Evolutionary conservation across 92 coral and sea anemone genomes (phyloP).

Genomic region (Nematostella vectensis): DNA sequence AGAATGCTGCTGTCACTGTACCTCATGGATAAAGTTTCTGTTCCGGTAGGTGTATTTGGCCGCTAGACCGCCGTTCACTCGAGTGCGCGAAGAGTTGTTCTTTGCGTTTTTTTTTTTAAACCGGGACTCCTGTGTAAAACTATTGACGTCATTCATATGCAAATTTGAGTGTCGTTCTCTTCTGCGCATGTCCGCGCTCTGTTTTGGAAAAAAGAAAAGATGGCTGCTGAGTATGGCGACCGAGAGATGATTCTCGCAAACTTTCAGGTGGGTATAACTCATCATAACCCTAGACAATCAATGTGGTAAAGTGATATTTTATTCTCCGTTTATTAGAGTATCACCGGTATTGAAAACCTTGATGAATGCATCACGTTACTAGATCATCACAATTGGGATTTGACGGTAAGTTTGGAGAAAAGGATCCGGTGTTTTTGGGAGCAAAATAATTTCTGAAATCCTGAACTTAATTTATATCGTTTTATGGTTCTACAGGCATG

Average conservation of each 20-base stretch:
- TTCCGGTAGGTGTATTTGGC: too few species aligned
- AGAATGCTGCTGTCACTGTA: too few species aligned
- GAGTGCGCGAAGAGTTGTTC: too few species aligned
- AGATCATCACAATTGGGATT: constrained; percentile 94
- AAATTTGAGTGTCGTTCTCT: constrained; percentile 1
- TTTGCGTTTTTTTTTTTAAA: too few species aligned
- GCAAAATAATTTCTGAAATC: not conserved
- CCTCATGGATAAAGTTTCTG: too few species aligned
- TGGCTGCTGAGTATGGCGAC: constrained; percentile 94
- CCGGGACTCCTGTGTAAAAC: constrained; percentile 14
- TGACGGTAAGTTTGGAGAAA: constrained; percentile 78
- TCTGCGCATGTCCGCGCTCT: constrained; percentile 48
- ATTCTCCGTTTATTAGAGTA: constrained; percentile 48
- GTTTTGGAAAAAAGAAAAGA: constrained; percentile 47
- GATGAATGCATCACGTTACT: constrained; percentile 91
- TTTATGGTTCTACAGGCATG: constrained; percentile 56
- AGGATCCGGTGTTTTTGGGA: too few species aligned
- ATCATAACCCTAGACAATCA: not conserved
- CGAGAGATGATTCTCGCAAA: constrained; percentile 98
- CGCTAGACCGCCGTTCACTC: too few species aligned
- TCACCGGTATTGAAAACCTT: constrained; percentile 93
- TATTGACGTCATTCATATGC: constrained; percentile 32
- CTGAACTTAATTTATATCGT: constrained; percentile 6
- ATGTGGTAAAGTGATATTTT: not conserved
- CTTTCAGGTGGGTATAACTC: constrained; percentile 67